Conservation (phyloP, 37 sponge, comb jelly and placozoan genomes). For the Bolinopsis microptera region DNA sequence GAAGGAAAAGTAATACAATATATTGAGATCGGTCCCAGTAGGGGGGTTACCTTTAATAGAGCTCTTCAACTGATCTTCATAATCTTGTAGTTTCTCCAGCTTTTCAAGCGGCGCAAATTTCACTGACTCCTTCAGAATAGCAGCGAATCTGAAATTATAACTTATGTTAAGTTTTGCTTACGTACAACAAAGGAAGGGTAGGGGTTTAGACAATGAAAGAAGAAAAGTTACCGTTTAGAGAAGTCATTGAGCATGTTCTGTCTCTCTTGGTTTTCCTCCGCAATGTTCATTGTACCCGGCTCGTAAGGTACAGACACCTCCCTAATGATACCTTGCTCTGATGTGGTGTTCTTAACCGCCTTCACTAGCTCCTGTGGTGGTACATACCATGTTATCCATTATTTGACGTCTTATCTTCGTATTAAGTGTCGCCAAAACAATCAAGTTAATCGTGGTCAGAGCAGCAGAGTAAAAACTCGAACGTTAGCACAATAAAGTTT, state of each 20-base stretch:
- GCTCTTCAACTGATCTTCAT: slow-evolving; percentile 12
- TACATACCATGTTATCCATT: background rate
- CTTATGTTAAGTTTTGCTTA: too few relatives aligned
- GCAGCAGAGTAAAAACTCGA: too few relatives aligned
- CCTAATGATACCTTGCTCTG: slow-evolving; percentile 32
- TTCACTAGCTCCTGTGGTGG: slow-evolving; percentile 31
- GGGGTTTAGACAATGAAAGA: too few relatives aligned
- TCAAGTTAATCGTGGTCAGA: too few relatives aligned
- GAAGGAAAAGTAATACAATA: too few relatives aligned
- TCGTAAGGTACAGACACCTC: slow-evolving; percentile 46
- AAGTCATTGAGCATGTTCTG: slow-evolving; percentile 3
- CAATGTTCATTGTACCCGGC: slow-evolving; percentile 44
- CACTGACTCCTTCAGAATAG: slow-evolving; percentile 19
- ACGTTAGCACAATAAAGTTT: too few relatives aligned
- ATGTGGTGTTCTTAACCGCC: background rate
- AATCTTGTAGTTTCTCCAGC: slow-evolving; percentile 35
- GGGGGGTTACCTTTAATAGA: slow-evolving; percentile 4
- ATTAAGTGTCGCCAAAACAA: too few relatives aligned
- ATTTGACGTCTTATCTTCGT: too few relatives aligned
- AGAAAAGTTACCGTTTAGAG: background rate
- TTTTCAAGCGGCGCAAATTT: slow-evolving; percentile 60
- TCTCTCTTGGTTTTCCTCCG: slow-evolving; percentile 52
- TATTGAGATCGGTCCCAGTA: too few relatives aligned
- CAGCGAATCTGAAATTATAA: slow-evolving; percentile 5
- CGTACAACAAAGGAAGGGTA: too few relatives aligned